phyloP scores from a whole-genome alignment of 2,797 vertebrate species.

The Tinamus major region DNA sequence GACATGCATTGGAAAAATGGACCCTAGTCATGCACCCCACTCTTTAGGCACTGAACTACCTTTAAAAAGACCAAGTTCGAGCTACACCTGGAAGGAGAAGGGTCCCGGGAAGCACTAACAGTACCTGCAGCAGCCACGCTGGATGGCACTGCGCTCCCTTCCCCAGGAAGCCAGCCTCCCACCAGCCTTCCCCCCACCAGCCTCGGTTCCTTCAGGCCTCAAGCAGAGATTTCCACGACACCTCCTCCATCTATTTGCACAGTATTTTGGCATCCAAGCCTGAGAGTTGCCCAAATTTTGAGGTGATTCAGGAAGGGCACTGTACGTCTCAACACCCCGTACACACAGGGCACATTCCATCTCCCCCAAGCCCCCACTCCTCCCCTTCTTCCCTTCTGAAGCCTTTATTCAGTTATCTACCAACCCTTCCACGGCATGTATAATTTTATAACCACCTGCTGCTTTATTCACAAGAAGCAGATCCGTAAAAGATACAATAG shows the following conservation, averaged over 20 bases:
- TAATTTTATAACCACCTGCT: constrained; percentile 62
- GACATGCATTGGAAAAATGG: not conserved
- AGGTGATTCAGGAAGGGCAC: not conserved
- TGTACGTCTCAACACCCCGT: not conserved
- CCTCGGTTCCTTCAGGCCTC: not conserved
- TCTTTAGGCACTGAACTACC: not conserved
- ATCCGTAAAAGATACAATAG: constrained; percentile 51
- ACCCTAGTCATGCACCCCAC: not conserved
- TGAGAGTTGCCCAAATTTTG: rapidly evolving
- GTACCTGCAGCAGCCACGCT: not conserved
- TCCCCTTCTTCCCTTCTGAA: constrained; percentile 10
- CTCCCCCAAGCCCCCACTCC: not conserved
- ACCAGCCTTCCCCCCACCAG: rapidly evolving
- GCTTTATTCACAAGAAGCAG: constrained; percentile 50
- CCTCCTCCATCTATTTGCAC: not conserved
- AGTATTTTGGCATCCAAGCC: not conserved
- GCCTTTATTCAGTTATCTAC: constrained; percentile 13
- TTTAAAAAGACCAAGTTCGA: not conserved
- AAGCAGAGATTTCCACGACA: not conserved
- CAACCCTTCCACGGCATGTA: constrained; percentile 14
- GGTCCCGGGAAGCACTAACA: not conserved
- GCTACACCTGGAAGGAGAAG: not conserved
- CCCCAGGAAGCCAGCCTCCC: not conserved
- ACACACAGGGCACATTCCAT: not conserved
- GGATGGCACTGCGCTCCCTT: rapidly evolving